Conservation (phyloP, 1,140 invertebrate species). For the Sesamia nonagrioides region DNA sequence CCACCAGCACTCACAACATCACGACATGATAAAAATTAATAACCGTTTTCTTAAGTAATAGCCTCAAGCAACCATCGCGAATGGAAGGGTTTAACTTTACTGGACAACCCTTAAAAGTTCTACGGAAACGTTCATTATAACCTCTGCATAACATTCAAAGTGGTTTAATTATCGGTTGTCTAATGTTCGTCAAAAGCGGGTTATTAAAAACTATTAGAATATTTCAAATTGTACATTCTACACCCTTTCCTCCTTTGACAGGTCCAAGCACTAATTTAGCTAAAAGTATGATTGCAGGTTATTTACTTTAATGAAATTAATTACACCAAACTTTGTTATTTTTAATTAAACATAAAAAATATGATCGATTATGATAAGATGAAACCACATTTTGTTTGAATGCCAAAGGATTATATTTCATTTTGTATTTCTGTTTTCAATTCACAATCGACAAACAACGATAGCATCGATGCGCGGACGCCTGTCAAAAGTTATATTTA, state of each 20-base stretch:
- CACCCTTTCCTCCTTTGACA: constrained; percentile 65
- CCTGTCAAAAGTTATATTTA: constrained; percentile 87
- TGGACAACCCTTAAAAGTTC: constrained; percentile 52
- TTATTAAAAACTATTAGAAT: constrained; percentile 85
- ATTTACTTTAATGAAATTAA: constrained; percentile 71
- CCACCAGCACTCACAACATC: constrained; percentile 18
- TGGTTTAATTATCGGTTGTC: constrained; percentile 82
- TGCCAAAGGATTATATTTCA: constrained; percentile 63
- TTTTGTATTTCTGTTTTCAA: constrained; percentile 73
- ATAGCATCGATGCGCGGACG: constrained; percentile 80
- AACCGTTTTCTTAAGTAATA: constrained; percentile 33
- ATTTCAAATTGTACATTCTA: constrained; percentile 70
- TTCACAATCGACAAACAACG: constrained; percentile 82
- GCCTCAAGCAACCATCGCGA: constrained; percentile 10
- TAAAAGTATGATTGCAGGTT: constrained; percentile 80
- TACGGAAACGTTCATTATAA: constrained; percentile 68
- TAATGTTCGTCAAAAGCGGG: constrained; percentile 75
- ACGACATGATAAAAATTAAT: constrained; percentile 35
- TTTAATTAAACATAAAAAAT: constrained; percentile 7
- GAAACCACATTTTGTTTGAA: constrained; percentile 39
- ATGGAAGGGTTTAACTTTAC: constrained; percentile 34
- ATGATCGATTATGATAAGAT: constrained; percentile 33
- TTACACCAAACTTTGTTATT: constrained; percentile 53
- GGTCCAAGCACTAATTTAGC: constrained; percentile 74
- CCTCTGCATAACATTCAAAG: constrained; percentile 61